Percentiles rank a stretch among this genome's conserved stretches.
Conservation (phyloP, 2,113 vertebrate species). For the Hippocampus mohnikei region DNA sequence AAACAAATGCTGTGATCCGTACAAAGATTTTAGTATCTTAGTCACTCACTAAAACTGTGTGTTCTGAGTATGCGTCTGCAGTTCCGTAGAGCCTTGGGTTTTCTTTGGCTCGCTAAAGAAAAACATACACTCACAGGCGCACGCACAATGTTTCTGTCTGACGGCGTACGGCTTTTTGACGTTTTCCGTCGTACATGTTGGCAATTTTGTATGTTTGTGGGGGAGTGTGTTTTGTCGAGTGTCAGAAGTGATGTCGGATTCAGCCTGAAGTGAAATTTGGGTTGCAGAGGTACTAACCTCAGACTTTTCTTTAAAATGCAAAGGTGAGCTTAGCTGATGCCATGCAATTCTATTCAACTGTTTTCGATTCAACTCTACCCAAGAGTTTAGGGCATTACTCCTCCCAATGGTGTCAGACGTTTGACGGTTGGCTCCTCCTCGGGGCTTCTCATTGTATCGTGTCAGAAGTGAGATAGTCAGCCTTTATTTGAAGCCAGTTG, state of each 20-base stretch:
- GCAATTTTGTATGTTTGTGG: background rate
- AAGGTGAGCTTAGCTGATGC: background rate
- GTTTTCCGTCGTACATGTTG: background rate
- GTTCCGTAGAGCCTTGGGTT: conserved; percentile 23
- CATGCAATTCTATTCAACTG: too few species aligned
- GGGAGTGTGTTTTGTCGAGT: background rate
- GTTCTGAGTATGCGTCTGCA: conserved; percentile 27
- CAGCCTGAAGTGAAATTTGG: background rate
- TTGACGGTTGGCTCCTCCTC: background rate
- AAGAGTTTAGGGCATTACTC: background rate
- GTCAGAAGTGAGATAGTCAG: background rate
- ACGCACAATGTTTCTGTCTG: background rate
- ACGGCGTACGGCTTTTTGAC: background rate
- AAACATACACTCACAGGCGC: background rate
- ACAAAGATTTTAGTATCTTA: conserved; percentile 12
- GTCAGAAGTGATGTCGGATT: background rate
- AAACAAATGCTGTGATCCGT: conserved; percentile 24
- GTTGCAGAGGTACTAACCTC: background rate
- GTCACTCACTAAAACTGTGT: conserved; percentile 31
- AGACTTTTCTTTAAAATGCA: background rate
- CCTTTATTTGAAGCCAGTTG: background rate
- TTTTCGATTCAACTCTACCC: background rate
- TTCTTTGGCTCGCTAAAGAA: conserved; percentile 13
- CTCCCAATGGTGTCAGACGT: background rate
- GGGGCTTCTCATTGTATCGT: background rate